phyloP scores from a whole-genome alignment of 30 jellyfish, hydroid and myxozoan species.

The Turritopsis rubra region DNA sequence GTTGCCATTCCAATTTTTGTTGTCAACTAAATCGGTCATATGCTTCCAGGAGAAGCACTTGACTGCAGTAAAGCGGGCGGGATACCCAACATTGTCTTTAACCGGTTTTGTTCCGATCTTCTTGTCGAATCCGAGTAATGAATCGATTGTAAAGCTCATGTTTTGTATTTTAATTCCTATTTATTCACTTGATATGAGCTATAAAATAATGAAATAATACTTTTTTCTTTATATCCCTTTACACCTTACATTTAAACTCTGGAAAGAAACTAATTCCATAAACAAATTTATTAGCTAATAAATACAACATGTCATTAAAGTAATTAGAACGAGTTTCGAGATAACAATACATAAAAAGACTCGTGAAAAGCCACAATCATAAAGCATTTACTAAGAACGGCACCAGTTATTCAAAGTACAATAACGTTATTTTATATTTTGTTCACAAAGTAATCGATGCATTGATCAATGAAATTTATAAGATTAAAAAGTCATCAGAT shows the following conservation, averaged over 20 bases:
- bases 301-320: not conserved
- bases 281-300: not conserved
- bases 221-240: not conserved
- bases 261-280: not conserved
- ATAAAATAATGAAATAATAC: too few species aligned
- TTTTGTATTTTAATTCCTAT: not conserved
- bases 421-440: too few species aligned
- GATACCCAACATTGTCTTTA: not conserved
- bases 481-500: not conserved
- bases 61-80: not conserved
- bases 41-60: slow-evolving; percentile 5
- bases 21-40: not conserved
- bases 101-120: not conserved
- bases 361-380: not conserved
- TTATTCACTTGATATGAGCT: not conserved
- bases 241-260: not conserved
- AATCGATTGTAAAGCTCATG: slow-evolving; percentile 8
- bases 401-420: not conserved
- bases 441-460: not conserved
- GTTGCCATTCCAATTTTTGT: not conserved
- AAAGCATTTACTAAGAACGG: not conserved
- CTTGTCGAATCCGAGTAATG: not conserved
- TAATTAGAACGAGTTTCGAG: not conserved
- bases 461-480: not conserved
- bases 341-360: not conserved